Conservation (phyloP, 2,113 vertebrate genomes). For the Aphelocoma coerulescens region DNA sequence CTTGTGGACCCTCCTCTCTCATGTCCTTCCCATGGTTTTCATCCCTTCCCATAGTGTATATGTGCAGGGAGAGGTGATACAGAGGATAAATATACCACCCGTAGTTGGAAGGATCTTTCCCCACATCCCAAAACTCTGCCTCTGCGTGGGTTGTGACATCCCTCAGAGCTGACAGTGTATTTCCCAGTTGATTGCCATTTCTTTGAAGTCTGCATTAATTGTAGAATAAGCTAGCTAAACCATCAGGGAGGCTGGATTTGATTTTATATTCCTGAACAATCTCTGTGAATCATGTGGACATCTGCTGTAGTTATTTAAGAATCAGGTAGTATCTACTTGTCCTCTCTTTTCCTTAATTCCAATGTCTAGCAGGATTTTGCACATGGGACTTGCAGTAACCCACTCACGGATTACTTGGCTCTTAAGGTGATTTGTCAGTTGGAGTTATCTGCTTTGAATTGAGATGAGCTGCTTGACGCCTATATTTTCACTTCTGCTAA, state of each 20-base stretch:
- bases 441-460: background rate
- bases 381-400: background rate
- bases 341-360: background rate
- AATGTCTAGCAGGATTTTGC: constrained; percentile 8
- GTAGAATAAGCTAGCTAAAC: background rate
- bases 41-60: fast-evolving
- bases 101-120: background rate
- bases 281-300: background rate
- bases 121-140: background rate
- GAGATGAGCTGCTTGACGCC: background rate
- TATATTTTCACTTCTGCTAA: background rate
- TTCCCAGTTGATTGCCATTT: background rate
- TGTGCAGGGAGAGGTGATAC: background rate
- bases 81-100: background rate
- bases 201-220: constrained; percentile 1
- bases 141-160: background rate
- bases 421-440: background rate
- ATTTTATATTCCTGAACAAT: background rate
- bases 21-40: background rate
- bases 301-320: background rate
- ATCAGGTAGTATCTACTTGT: background rate
- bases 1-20: background rate
- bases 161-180: background rate
- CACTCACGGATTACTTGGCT: background rate
- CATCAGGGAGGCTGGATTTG: background rate